These are phyloP conservation scores for Camptogramma bilineatum DNA, from an alignment of 2,888 invertebrate species.

Conservation along the genomic window DNA sequence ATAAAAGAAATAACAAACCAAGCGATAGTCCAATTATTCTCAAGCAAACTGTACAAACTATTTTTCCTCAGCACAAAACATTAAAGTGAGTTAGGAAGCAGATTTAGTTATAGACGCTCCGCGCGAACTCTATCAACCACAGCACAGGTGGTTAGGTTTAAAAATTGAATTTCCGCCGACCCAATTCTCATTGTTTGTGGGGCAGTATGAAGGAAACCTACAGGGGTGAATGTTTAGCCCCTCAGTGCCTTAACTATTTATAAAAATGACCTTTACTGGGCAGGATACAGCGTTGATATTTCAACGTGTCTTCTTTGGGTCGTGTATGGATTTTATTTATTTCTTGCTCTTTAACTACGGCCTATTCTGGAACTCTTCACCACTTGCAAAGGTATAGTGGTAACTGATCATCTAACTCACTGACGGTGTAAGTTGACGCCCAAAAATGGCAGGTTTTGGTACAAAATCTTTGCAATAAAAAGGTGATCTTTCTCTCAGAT, in stretches of 20 bases:
- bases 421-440: too few species aligned
- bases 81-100: conserved; percentile 24
- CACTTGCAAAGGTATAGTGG: too few species aligned
- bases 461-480: too few species aligned
- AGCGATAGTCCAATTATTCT: background rate
- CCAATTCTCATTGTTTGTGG: conserved; percentile 64
- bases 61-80: conserved; percentile 19
- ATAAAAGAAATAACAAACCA: background rate
- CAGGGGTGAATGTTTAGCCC: background rate
- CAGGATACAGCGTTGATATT: too few species aligned
- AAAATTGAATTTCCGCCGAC: conserved; percentile 64
- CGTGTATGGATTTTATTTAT: too few species aligned
- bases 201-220: conserved; percentile 14
- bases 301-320: too few species aligned
- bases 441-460: too few species aligned
- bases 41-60: background rate
- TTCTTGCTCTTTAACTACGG: too few species aligned
- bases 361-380: too few species aligned
- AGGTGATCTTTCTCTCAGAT: too few species aligned
- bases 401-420: too few species aligned
- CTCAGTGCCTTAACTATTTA: background rate
- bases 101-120: conserved; percentile 37
- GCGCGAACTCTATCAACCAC: conserved; percentile 39
- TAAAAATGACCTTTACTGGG: too few species aligned
- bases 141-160: conserved; percentile 49